A percentile compares a stretch with the other conserved stretches of the same genome.
phyloP scores from a whole-genome alignment of 1,140 invertebrate species.

The Coptotermes formosanus region DNA sequence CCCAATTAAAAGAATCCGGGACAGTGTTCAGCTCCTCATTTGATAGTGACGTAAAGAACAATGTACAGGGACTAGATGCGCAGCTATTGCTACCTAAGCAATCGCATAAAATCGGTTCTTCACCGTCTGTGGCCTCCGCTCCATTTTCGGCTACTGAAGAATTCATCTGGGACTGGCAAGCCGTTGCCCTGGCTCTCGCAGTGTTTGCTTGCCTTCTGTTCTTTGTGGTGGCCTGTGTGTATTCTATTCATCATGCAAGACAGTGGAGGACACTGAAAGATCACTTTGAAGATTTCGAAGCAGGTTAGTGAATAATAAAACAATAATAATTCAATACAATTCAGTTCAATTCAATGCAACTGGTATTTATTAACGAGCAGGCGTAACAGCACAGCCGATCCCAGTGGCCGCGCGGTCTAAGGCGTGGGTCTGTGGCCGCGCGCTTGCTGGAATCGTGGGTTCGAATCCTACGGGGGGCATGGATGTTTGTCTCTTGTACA shows the following conservation, averaged over 20 bases:
- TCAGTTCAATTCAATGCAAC: no score
- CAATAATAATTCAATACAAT: no score
- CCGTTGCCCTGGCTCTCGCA: constrained; percentile 56
- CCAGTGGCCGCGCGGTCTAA: no score
- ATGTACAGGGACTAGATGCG: no score
- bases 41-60: no score
- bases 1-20: not conserved
- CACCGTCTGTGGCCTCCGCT: not conserved
- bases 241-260: constrained; percentile 60
- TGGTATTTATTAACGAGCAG: no score
- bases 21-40: not conserved
- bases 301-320: constrained; percentile 48
- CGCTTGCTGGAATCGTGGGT: no score
- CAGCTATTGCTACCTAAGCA: no score
- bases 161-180: constrained; percentile 60
- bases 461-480: no score
- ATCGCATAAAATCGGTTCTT: not conserved
- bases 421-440: no score
- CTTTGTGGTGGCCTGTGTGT: constrained; percentile 61
- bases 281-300: constrained; percentile 49
- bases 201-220: constrained; percentile 62
- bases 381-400: no score
- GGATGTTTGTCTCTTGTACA: no score
- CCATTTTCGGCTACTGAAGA: not conserved
- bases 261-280: constrained; percentile 61